Evolutionary conservation across 1,140 invertebrate genomes (phyloP), one percentile per base, ranked within the genome.

Genomic region (Manduca sexta): DNA sequence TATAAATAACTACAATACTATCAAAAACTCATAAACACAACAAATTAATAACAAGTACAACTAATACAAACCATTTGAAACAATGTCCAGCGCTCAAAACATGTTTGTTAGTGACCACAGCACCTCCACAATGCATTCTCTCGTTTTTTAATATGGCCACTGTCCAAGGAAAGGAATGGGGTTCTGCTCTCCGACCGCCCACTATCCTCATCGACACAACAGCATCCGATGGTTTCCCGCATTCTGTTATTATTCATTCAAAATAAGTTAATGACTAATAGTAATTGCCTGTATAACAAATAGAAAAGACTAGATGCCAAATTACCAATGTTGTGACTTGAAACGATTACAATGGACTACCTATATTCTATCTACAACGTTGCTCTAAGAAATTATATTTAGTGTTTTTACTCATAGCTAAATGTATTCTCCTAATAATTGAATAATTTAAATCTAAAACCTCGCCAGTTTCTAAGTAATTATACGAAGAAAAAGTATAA

Each of bases 101-200:
- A 60, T 91, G 90, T 33, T 75, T 83, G 48, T 88, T 81, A 21
- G 88, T 91, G 46, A 92, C 88, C 3, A 92, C 62, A 2, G 89
- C 86, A 4, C 88, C 90, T 5, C 91, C 90, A 58, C 91, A 93
- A 48, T 91, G 89, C 65, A 91, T 84, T 0, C 40, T 43, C 3
- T 66, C 59, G n/a, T 86, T 86, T 30, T 88, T 85, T 39, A 88
- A 75, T 45, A 91, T 90, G 8, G 86, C 87, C 1, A 88, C 89
- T 12, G 90, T 87, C 91, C 91, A 93, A 1, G 91, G 91, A 60
- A 88, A 91, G 10, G 89, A 86, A 55, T 91, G 89, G 1, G 88
- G 84, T 2, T 77, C 69, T 1, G 90, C 86, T 15, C 88, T 72
- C 8, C 82, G 59, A 5, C 91, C 92, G 6, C 91, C 91, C 0